Base-by-base conservation (phyloP, 2,113 vertebrate species). In the Proterorhinus semilunaris region DNA sequence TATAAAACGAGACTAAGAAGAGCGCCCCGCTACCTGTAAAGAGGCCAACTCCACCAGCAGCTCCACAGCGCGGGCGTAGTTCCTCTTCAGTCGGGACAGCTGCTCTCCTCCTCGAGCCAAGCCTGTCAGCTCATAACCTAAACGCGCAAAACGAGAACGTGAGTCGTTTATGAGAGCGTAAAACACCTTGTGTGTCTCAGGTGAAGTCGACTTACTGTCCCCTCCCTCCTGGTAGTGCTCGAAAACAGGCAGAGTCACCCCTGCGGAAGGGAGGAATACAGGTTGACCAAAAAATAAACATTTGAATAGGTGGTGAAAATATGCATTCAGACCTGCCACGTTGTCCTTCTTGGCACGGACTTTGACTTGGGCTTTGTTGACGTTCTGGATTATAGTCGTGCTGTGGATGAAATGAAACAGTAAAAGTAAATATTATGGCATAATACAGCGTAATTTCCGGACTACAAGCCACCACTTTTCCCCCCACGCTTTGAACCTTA, bases 281-380 rank as follows among this genome's bases (percentile, higher is more conserved):
- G 5, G 27, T 8, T 42, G 3, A 42, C 6, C 42, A 7, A 54
- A 54, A 55, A 27, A 51, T 51, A 4, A 58, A 58, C 13, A 58
- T 36, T 6, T 42, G 6, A 13, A 13, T 36, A 42, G 9, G 1
- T 53, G n/a, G 6, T 8, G 27, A 27, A 5, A 7, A 10, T 21
- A 53, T 63, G 11, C 11, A 36, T 5, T 64, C 57, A 89, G 62
- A 99, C 98, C 98, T 95, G 98, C 97, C 74, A 99, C 98, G 0
- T 99, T 99, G 89, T 99, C 98, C 84, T 91, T 98, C 91, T 98
- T 99, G 48, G 97, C 95, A 80, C 96, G 88, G 82, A 99, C 94
- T 92, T 99, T 99, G 83, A 99, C 97, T 82, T 99, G 96, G 69
- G 98, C 97, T 93, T 96, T 98, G 89, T 98, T 99, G 69, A 99